Conservation (phyloP, 1,140 invertebrate species). For the Ectropis grisescens region DNA sequence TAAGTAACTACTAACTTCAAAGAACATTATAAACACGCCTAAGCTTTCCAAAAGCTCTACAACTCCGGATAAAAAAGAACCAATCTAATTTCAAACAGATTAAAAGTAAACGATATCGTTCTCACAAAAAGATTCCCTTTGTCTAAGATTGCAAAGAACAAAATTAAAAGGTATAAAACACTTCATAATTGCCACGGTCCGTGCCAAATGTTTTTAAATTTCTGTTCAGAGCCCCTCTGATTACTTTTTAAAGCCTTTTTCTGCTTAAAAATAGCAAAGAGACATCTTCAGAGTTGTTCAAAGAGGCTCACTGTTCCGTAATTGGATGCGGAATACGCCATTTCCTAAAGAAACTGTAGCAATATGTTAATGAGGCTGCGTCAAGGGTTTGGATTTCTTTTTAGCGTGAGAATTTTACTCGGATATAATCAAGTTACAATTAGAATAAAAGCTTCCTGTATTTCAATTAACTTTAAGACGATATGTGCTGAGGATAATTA, state of each 20-base stretch:
- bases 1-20: too few species aligned
- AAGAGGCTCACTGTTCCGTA: slow-evolving; percentile 34
- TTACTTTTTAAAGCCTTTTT: slow-evolving; percentile 53
- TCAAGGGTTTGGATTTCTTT: slow-evolving; percentile 16
- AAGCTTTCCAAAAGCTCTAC: too few species aligned
- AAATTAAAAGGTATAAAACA: slow-evolving; percentile 51
- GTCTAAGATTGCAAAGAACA: slow-evolving; percentile 24
- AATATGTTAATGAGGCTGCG: slow-evolving; percentile 22
- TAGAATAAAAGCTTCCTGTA: too few species aligned
- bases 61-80: too few species aligned
- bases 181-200: slow-evolving; percentile 34
- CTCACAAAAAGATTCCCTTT: slow-evolving; percentile 13
- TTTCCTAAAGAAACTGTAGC: slow-evolving; percentile 19
- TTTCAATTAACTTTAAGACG: too few species aligned
- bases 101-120: too few species aligned
- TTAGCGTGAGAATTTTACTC: slow-evolving; percentile 6
- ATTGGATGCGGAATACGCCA: slow-evolving; percentile 32
- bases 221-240: slow-evolving; percentile 37
- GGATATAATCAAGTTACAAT: too few species aligned
- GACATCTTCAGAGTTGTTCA: slow-evolving; percentile 30
- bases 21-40: too few species aligned
- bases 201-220: slow-evolving; percentile 42
- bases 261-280: slow-evolving; percentile 35
- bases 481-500: too few species aligned
- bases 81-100: too few species aligned